phyloP scores from a whole-genome alignment of 2,797 vertebrate species.

The Dicrostonyx torquatus region DNA sequence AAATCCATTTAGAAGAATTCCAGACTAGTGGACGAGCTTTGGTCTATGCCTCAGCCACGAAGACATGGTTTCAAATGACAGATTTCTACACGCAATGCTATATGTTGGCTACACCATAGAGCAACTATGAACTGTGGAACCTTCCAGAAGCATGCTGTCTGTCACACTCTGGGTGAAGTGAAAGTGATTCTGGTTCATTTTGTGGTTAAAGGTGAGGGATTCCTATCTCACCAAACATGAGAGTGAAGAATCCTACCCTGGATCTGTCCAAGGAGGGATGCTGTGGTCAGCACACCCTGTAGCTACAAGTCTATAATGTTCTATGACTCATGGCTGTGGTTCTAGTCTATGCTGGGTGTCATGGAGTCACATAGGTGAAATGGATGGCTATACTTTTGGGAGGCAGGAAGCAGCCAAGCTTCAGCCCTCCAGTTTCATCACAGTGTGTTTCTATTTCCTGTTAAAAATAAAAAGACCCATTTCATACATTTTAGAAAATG shows the following conservation, averaged over 20 bases:
- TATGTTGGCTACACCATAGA: neutral
- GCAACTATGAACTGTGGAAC: neutral
- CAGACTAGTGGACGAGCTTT: neutral
- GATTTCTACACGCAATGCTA: neutral
- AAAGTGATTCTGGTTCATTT: fast-evolving
- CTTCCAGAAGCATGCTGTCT: neutral
- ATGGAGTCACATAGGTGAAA: too few species aligned
- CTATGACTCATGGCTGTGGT: neutral
- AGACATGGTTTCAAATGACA: neutral
- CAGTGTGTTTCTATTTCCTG: neutral
- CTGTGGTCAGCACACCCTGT: fast-evolving
- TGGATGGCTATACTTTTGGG: neutral
- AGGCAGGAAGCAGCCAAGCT: neutral
- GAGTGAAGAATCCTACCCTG: fast-evolving
- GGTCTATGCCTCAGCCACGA: neutral
- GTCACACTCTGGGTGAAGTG: fast-evolving
- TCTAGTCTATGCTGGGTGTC: neutral
- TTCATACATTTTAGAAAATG: neutral
- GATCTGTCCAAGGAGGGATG: fast-evolving
- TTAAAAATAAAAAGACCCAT: neutral
- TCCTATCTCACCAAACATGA: fast-evolving
- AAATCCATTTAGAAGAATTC: neutral
- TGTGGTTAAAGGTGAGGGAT: too few species aligned
- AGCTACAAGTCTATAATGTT: neutral
- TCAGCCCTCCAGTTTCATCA: neutral